Evolutionary conservation across 2,113 vertebrate species (phyloP).

Genomic region (Sorex araneus): DNA sequence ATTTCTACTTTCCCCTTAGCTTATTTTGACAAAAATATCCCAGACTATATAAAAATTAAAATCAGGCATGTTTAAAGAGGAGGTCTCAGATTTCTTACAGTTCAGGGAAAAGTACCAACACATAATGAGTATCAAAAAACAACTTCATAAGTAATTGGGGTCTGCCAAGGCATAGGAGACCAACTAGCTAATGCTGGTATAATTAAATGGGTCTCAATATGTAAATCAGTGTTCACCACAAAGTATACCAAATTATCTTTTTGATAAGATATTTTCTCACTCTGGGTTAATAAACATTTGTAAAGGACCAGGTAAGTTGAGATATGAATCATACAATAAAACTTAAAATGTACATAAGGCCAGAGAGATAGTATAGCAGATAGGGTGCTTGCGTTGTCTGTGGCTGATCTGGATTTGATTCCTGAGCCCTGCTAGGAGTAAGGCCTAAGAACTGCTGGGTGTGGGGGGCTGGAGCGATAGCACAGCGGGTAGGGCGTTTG

Average conservation of each 20-base stretch:
- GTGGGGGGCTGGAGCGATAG: too few species aligned
- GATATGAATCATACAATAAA: background rate
- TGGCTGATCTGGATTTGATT: too few species aligned
- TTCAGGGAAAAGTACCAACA: background rate
- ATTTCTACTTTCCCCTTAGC: background rate
- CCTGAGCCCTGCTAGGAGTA: too few species aligned
- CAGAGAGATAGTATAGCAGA: too few species aligned
- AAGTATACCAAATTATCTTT: background rate
- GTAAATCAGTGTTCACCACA: conserved; percentile 32
- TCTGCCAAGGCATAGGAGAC: background rate
- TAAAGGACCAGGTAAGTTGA: background rate
- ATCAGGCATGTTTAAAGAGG: background rate
- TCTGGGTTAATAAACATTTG: background rate
- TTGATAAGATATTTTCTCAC: background rate
- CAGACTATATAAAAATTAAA: background rate
- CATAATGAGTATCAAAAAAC: background rate
- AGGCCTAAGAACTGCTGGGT: too few species aligned
- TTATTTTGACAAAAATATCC: background rate
- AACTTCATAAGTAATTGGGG: background rate
- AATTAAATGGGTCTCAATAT: background rate
- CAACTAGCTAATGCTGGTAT: background rate
- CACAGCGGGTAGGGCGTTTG: too few species aligned
- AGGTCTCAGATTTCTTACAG: background rate
- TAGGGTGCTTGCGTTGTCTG: too few species aligned
- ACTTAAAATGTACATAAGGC: background rate